Base-by-base conservation (phyloP, 2,888 invertebrate species). In the Pimpla rufipes region DNA sequence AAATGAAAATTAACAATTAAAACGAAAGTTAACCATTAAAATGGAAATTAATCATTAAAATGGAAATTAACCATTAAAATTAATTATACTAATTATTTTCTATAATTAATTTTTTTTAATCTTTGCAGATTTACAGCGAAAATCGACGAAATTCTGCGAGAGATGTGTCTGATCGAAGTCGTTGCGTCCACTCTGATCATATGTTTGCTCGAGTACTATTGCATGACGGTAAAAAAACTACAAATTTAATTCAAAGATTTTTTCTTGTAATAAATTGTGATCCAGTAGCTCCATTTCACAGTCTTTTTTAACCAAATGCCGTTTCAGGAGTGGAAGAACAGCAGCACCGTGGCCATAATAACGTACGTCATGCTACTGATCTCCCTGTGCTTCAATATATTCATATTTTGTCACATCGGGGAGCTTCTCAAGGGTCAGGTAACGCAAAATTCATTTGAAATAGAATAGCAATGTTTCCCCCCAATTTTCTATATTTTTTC, bases 341-440 rank as follows among this genome's bases (percentile, higher is more conserved):
- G 64, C 45, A n/a, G 62, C 8, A 23, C 68, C 8, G 68, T 85
- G 23, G 23, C 64, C 0, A 37, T 77, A 40, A 55, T 85, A 47
- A 82, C 80, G 13, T 85, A 78, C 23, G 40, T 68, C 11, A 52
- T 79, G 16, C 23, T 82, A n/a, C 68, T 85, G 4, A 45, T 74
- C 10, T 79, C 82, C 16, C 68, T 85, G 18, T 78, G 70, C 11
- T 85, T 83, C 70, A 83, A 77, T 70, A 83, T 83, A 55, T 80
- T 80, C 47, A 83, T 83, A 52, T 79, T 78, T 50, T 85, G 85
- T 37, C 78, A 62, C 6, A 85, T 83, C 23, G 91, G 91, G 0
- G 90, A 91, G 78, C 83, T 90, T 37, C 81, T 91, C 1, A 86
- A 85, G 1, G 88, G 90, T 66, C 81, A 90, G 87, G 90, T 91